phyloP scores from a whole-genome alignment of 2,797 vertebrate genomes.

The Agapornis canus region DNA sequence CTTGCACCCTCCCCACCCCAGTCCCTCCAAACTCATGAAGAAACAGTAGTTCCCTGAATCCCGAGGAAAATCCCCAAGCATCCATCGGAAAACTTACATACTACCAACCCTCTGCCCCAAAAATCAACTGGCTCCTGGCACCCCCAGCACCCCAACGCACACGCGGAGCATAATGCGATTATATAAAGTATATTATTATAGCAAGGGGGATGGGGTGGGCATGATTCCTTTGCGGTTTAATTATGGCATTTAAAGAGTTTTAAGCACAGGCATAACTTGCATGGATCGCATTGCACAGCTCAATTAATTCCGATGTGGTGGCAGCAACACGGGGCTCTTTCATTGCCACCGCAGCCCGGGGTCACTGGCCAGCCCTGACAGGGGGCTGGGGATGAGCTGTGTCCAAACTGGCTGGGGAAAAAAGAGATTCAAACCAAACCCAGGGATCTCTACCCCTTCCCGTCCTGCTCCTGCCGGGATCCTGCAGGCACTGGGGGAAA shows the following conservation, averaged over 20 bases:
- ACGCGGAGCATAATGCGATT: constrained; percentile 20
- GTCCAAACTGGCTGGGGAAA: neutral
- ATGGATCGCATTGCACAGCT: constrained; percentile 24
- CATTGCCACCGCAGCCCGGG: neutral
- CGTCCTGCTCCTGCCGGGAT: neutral
- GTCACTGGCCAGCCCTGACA: neutral
- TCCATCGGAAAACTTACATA: neutral
- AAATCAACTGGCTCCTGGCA: neutral
- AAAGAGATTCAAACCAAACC: neutral
- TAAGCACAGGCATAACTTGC: constrained; percentile 59
- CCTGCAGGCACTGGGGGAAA: neutral
- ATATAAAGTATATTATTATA: constrained; percentile 73
- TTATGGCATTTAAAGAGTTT: constrained; percentile 59
- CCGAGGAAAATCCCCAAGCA: neutral
- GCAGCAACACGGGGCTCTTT: constrained; percentile 25
- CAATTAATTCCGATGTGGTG: constrained; percentile 14
- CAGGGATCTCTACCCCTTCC: neutral
- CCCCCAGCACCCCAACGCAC: neutral
- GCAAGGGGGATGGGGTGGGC: constrained; percentile 40
- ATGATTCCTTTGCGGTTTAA: constrained; percentile 65
- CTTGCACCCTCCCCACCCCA: neutral
- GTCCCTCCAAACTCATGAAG: neutral
- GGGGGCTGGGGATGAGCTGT: accelerated
- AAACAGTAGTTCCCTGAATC: neutral
- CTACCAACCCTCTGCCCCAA: too few species aligned